Conservation (phyloP, 2,797 vertebrate genomes). For the Pipistrellus pygmaeus region DNA sequence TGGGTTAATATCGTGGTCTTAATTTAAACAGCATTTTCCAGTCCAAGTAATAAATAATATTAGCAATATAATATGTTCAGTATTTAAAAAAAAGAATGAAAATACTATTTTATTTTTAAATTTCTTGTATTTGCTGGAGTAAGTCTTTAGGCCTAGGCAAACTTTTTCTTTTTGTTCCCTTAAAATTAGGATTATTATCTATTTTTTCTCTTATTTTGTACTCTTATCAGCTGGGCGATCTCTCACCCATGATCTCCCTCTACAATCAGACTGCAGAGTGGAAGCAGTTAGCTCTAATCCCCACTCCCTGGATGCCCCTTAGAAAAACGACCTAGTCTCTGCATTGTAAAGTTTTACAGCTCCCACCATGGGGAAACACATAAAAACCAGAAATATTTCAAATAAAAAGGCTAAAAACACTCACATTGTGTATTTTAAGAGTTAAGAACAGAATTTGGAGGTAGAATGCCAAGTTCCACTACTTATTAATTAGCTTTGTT, state of each 20-base stretch:
- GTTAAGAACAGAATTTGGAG: background rate
- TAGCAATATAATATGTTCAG: background rate
- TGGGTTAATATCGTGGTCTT: background rate
- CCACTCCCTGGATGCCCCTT: background rate
- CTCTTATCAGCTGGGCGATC: background rate
- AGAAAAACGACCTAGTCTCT: background rate
- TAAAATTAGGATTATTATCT: background rate
- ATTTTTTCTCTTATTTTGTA: background rate
- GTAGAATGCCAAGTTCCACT: background rate
- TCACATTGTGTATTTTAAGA: background rate
- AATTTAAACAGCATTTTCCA: background rate
- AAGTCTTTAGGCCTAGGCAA: background rate
- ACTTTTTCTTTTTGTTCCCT: background rate
- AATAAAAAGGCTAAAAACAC: constrained; percentile 15
- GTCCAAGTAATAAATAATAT: background rate
- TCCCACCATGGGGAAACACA: background rate
- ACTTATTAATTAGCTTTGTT: background rate
- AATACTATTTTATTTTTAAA: background rate
- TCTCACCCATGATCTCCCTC: background rate
- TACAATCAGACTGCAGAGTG: background rate
- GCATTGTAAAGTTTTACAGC: background rate
- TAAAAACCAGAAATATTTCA: constrained; percentile 20
- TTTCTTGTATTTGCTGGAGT: background rate
- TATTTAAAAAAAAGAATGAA: background rate
- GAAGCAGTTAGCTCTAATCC: background rate